Evolutionary conservation across 2,797 vertebrate genomes (phyloP), one percentile per base, ranked within the genome.

Genomic region (Pangasius mekongensis): DNA sequence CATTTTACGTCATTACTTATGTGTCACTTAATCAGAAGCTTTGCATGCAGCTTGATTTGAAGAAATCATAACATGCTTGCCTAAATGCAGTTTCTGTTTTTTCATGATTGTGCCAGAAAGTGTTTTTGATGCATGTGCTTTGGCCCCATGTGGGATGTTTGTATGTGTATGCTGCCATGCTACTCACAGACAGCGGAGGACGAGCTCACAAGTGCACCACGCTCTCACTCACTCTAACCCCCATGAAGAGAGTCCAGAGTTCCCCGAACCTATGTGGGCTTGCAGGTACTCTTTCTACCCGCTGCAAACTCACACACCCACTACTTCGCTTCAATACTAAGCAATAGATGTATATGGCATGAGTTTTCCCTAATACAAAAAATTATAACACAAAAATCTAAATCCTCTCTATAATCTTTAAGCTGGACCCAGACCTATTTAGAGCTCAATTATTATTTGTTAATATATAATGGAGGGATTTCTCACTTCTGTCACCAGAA

Each of bases 171-270:
- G 92, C 93, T 94, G 95, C 96, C 96, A 94, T 95, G 95, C 96
- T 87, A 90, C 97, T 97, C 94, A 94, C 95, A 94, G 97, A 97
- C 96, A 97, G 96, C 94, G 95, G 97, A 94, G 96, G 97, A 96
- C 96, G 94, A 94, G 95, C 95, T 95, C 96, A 95, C 96, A 96
- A 96, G 93, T 95, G 96, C 90, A 94, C 96, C 30, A 96, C 95
- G 91, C 96, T 97, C 95, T 97, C 96, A 95, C 96, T 97, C 91
- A 97, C 95, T 92, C 94, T 97, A 96, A 96, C 96, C 93, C 95
- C 96, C 92, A 96, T 97, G 97, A 97, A 97, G 96, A 97, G 96
- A 94, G 96, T 97, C 92, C 97, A 97, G 91, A 97, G 97, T 95
- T 97, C 97, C 95, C 97, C 97, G 95, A 97, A 97, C 95, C 96